Evolutionary conservation across 1,140 invertebrate genomes (phyloP), one percentile per base, ranked within the genome.

Genomic region (Lanistes nyassanus): DNA sequence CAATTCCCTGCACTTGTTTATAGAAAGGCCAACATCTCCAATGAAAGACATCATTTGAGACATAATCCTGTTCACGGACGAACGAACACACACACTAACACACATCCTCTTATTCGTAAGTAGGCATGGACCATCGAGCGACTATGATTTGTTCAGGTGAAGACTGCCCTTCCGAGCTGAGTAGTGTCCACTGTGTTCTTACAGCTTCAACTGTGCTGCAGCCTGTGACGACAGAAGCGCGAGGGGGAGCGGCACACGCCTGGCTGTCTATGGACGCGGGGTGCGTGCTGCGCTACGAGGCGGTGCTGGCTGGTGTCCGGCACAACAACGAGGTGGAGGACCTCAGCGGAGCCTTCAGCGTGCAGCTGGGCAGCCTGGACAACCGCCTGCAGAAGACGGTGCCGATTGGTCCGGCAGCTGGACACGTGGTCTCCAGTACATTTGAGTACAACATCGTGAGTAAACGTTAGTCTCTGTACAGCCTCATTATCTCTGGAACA

Each of bases 261-360:
- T 79, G 78, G 78, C 37, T 79, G 42, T 65, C 65, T 16, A 72
- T 79, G 75, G 72, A 69, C 6, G 31, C 55, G 34, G 75, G 75
- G 0, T 79, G 78, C 47, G n/a, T 55, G 19, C 78, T 79, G 11
- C 75, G 65, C 31, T 79, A 76, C 72, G 78, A 79, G 39, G 72
- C 75, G 29, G 51, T 71, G 60, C 55, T 76, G 37, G 67, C 75
- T 4, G 47, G 74, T 11, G 53, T 55, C 47, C 67, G n/a, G 21
- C 53, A 58, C 37, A 31, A 37, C 21, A 72, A 72, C 56, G 70
- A 72, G 70, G 56, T 72, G 55, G 70, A 76, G 75, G 67, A 64
- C 21, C 23, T 64, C 26, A 58, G 47, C 58, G 58, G 31, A 0
- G 51, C 75, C 37, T 76, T 76, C 60, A 51, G 56, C 36, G 58